Percentiles rank a stretch among this genome's conserved stretches.
These are phyloP conservation scores for Copidosoma floridanum DNA, from an alignment of 1,140 invertebrate genomes.

Conservation along the genomic window DNA sequence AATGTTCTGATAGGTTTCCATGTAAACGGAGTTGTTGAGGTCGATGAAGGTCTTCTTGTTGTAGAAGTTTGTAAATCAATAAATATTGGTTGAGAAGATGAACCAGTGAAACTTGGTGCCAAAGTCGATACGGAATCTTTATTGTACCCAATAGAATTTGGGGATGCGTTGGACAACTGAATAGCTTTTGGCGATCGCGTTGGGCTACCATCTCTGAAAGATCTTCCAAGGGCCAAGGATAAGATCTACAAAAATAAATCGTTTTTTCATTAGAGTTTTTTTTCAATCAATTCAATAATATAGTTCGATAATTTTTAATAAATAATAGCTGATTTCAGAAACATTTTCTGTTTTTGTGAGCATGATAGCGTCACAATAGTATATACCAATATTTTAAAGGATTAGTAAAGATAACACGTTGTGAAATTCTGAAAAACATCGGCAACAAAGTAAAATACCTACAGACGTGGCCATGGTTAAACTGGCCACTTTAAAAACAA, in stretches of 20 bases:
- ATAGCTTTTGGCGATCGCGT: slow-evolving; percentile 51
- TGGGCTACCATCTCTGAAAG: slow-evolving; percentile 34
- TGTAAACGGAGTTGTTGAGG: slow-evolving; percentile 20
- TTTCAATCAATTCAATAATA: no score
- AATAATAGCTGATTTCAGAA: no score
- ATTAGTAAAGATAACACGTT: no score
- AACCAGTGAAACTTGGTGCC: background rate
- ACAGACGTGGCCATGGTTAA: no score
- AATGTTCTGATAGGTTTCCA: slow-evolving; percentile 29
- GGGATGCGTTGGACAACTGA: slow-evolving; percentile 30
- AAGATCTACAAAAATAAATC: slow-evolving; percentile 42
- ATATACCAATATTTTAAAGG: no score
- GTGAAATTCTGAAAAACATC: no score
- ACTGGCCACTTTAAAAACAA: no score
- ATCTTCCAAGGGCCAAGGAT: slow-evolving; percentile 41
- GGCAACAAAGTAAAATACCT: no score
- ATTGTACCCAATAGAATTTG: slow-evolving; percentile 33
- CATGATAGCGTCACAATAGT: no score
- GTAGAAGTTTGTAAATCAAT: slow-evolving; percentile 43
- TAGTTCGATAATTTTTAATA: no score
- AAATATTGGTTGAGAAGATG: slow-evolving; percentile 36
- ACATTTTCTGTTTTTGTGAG: no score
- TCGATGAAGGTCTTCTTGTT: slow-evolving; percentile 37
- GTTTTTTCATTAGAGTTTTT: background rate
- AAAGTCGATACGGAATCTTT: background rate